A percentile compares a stretch with the other conserved stretches of the same genome.
These are phyloP conservation scores for Autographa pulchrina DNA, from an alignment of 2,888 invertebrate genomes.

Conservation along the genomic window DNA sequence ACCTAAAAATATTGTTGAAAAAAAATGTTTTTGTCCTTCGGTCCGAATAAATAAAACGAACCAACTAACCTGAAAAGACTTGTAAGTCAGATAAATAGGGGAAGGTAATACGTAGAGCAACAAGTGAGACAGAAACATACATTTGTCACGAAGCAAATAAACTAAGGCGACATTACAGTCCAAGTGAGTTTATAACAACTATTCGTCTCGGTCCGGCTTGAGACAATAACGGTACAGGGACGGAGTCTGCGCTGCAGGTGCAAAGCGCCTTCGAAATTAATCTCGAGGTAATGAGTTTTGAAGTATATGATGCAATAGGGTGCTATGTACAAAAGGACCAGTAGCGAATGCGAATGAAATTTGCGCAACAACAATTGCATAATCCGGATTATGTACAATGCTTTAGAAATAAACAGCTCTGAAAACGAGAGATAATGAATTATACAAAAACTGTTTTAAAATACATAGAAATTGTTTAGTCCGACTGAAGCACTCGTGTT, in stretches of 20 bases:
- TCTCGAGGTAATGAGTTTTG: not conserved
- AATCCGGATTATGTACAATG: not conserved
- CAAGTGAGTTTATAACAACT: slow-evolving; percentile 61
- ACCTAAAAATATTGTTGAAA: not conserved
- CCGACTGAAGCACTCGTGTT: not conserved
- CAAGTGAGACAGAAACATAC: slow-evolving; percentile 57
- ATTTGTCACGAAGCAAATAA: slow-evolving; percentile 60
- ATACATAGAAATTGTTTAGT: not conserved
- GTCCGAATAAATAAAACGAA: not conserved
- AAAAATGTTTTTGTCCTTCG: slow-evolving; percentile 1
- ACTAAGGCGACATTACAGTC: slow-evolving; percentile 53
- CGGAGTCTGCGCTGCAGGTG: slow-evolving; percentile 18
- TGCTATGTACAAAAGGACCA: not conserved
- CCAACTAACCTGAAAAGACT: slow-evolving; percentile 16
- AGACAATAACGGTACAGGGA: slow-evolving; percentile 47
- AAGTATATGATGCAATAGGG: not conserved
- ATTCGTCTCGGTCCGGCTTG: slow-evolving; percentile 55
- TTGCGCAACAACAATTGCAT: not conserved
- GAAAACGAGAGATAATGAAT: not conserved
- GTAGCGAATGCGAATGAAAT: not conserved
- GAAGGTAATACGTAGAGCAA: slow-evolving; percentile 48
- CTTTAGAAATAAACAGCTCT: not conserved
- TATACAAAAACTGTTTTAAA: not conserved
- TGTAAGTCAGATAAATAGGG: slow-evolving; percentile 37
- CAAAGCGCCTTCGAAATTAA: not conserved